Evolutionary conservation across 2,797 vertebrate species (phyloP), one percentile per base, ranked within the genome.

Genomic region (Rhinichthys osculus): DNA sequence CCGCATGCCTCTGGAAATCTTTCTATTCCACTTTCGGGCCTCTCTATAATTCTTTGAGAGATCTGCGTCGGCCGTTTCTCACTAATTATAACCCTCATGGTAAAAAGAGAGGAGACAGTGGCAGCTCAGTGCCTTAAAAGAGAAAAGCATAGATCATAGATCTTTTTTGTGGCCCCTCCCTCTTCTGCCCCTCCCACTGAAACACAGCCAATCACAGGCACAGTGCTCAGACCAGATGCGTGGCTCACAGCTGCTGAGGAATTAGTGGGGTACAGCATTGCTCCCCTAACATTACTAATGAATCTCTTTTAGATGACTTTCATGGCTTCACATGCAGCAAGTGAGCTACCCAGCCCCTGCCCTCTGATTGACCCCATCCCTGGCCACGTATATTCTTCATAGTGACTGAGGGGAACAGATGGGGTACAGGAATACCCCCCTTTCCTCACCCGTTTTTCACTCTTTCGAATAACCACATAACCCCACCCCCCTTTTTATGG

Each of bases 291-390:
- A 84, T 86, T 78, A 62, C 71, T 82, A 83, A 73, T 83, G 40
- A 81, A 83, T 83, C 78, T 89, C 50, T 78, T 76, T 72, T 76
- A 82, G 73, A 64, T 82, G 64, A 52, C 83, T 79, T 86, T 71
- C 70, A 82, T 74, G 80, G 72, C 82, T 82, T 80, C 67, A 80
- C 84, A 72, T 73, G 64, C 83, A 85, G 83, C 83, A 85, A 85
- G 66, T 78, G 83, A 52, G 89, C 90, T 90, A 69, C 89, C 92
- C 90, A 92, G 38, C 71, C 50, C 23, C 50, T 86, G 73, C 74
- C 83, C 88, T 87, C 54, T 74, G 50, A 50, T 14, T 88, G 81
- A 86, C 89, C 82, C 76, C 57, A 66, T 84, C 81, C 30, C 30
- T 59, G 52, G 30, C 72, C 77, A 77, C 78, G 85, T 86, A 82